Conservation (phyloP, 1,140 invertebrate species). For the Luehdorfia chinensis region DNA sequence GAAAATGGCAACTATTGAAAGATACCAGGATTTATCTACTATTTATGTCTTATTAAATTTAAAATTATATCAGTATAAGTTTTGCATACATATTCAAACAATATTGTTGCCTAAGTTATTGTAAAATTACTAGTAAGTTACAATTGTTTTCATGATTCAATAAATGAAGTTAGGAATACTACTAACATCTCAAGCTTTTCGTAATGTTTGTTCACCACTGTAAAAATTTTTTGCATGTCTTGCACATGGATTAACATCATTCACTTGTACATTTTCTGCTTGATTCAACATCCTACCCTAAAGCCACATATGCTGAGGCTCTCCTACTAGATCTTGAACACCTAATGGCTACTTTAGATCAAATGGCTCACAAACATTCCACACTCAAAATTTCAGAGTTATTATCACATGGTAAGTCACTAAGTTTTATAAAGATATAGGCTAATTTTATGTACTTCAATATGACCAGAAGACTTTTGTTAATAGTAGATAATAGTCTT, state of each 20-base stretch:
- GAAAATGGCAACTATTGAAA: too few species aligned
- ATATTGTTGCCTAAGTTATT: too few species aligned
- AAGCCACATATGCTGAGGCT: constrained; percentile 80
- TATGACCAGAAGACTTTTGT: too few species aligned
- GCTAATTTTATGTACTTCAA: not conserved
- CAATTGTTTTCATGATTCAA: too few species aligned
- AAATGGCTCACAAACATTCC: constrained; percentile 76
- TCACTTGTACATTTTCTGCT: constrained; percentile 50
- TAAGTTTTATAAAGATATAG: constrained; percentile 13
- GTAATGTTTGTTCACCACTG: constrained; percentile 40
- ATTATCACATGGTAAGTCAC: constrained; percentile 73
- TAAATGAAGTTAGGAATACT: too few species aligned
- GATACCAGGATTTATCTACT: too few species aligned
- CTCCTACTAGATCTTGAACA: constrained; percentile 81
- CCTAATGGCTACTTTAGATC: constrained; percentile 76
- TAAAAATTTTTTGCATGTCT: constrained; percentile 76
- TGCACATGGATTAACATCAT: constrained; percentile 66
- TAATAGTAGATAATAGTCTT: too few species aligned
- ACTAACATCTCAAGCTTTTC: constrained; percentile 28
- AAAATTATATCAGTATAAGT: too few species aligned
- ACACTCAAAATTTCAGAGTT: constrained; percentile 75
- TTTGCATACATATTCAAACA: too few species aligned
- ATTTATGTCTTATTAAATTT: too few species aligned
- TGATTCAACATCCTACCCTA: constrained; percentile 61
- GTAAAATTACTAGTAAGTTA: too few species aligned